Evolutionary conservation across 2,113 vertebrate genomes (phyloP).

Genomic region (Dipodomys spectabilis): DNA sequence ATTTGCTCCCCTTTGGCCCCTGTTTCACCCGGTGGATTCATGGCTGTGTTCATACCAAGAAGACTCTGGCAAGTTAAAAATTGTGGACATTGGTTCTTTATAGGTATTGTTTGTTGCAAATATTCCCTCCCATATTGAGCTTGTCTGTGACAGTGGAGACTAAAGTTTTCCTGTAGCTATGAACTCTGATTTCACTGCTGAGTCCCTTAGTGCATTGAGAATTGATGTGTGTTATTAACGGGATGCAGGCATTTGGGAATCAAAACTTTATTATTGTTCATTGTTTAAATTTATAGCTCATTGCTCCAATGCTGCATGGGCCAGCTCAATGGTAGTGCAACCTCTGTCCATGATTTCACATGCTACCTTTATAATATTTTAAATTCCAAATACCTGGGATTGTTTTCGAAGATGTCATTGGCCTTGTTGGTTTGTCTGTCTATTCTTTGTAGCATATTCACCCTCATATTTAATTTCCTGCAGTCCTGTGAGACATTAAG

Average conservation of each 20-base stretch:
- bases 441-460: not conserved
- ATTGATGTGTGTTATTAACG: not conserved
- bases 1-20: too few species aligned
- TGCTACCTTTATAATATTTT: not conserved
- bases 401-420: not conserved
- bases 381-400: not conserved
- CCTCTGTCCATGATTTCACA: slow-evolving; percentile 19
- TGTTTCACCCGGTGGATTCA: too few species aligned
- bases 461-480: not conserved
- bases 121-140: not conserved
- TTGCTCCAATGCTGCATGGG: not conserved
- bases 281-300: not conserved
- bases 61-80: not conserved
- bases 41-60: not conserved
- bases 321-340: not conserved
- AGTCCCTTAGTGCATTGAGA: slow-evolving; percentile 15
- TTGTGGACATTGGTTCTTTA: not conserved
- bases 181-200: not conserved
- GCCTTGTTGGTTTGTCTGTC: not conserved
- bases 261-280: not conserved
- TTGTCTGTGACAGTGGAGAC: slow-evolving; percentile 24
- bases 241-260: not conserved
- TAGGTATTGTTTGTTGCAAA: not conserved
- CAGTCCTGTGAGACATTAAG: not conserved
- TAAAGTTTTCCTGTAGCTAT: not conserved